Conservation (phyloP, 2,797 vertebrate species). For the Siniperca undulata region DNA sequence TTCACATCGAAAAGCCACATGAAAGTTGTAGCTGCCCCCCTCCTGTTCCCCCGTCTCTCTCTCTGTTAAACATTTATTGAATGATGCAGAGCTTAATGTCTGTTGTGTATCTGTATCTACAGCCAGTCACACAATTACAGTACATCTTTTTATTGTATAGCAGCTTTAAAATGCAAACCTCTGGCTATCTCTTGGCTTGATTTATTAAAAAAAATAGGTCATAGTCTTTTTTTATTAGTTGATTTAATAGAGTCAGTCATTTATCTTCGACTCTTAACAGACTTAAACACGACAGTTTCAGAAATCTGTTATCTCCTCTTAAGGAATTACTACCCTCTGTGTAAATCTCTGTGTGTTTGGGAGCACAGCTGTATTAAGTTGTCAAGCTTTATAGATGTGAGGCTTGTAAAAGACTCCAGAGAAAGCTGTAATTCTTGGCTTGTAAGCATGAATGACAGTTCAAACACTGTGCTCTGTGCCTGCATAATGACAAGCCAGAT, state of each 20-base stretch:
- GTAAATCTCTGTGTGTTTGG: constrained; percentile 32
- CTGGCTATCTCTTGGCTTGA: not conserved
- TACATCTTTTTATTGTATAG: not conserved
- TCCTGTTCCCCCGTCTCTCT: not conserved
- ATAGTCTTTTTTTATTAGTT: not conserved
- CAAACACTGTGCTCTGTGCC: not conserved
- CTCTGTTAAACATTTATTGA: not conserved
- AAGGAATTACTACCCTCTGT: constrained; percentile 22
- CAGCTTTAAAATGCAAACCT: constrained; percentile 11
- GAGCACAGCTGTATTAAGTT: constrained; percentile 15
- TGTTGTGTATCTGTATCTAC: not conserved
- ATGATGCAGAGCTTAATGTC: constrained; percentile 13
- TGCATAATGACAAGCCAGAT: constrained; percentile 2
- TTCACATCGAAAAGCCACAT: constrained; percentile 29
- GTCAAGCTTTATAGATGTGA: constrained; percentile 30
- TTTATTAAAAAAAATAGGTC: not conserved
- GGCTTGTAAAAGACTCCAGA: constrained; percentile 10
- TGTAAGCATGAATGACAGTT: constrained; percentile 20
- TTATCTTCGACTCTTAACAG: constrained; percentile 10
- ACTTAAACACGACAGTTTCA: not conserved
- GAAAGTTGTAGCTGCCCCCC: not conserved
- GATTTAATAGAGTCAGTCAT: constrained; percentile 15
- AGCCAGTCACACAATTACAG: not conserved
- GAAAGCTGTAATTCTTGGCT: constrained; percentile 5
- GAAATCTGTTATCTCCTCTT: constrained; percentile 29